Evolutionary conservation across 1,140 invertebrate species (phyloP).

Genomic region (Drosophila lini): DNA sequence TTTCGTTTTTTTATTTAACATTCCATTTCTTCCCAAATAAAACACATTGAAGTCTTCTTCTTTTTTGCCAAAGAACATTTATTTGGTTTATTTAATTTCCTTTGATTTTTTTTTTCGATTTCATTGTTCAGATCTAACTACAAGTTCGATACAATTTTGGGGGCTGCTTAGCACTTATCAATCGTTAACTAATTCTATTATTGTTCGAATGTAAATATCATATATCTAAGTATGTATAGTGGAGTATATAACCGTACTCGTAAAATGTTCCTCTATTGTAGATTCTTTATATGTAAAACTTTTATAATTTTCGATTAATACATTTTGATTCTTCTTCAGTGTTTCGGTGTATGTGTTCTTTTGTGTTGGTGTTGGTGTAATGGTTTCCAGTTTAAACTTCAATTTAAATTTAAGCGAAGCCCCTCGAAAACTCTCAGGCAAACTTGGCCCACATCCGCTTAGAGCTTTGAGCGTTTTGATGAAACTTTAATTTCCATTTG

Average conservation of each 20-base stretch:
- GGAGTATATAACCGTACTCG: conserved; percentile 51
- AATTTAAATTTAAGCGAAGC: conserved; percentile 11
- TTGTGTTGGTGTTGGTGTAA: neutral
- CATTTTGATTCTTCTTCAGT: conserved; percentile 52
- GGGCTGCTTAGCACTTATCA: conserved; percentile 59
- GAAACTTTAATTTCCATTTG: conserved; percentile 71
- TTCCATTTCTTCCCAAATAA: neutral
- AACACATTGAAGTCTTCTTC: neutral
- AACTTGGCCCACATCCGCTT: conserved; percentile 52
- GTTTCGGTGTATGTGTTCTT: neutral
- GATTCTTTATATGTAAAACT: conserved; percentile 40
- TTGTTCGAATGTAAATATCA: conserved; percentile 74
- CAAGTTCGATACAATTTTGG: conserved; percentile 55
- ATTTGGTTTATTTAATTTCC: conserved; percentile 42
- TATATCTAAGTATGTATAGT: conserved; percentile 50
- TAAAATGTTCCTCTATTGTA: conserved; percentile 56
- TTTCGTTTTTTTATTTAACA: too few species aligned
- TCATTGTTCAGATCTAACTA: conserved; percentile 64
- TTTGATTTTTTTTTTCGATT: conserved; percentile 54
- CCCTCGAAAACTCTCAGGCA: conserved; percentile 25
- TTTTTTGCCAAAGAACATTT: conserved; percentile 48
- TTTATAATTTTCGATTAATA: conserved; percentile 51
- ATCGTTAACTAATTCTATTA: conserved; percentile 71
- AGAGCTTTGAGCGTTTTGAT: conserved; percentile 44
- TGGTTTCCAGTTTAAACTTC: conserved; percentile 7